Evolutionary conservation across 2,888 invertebrate species (phyloP).

Genomic region (Pachliopta kotzebuea): DNA sequence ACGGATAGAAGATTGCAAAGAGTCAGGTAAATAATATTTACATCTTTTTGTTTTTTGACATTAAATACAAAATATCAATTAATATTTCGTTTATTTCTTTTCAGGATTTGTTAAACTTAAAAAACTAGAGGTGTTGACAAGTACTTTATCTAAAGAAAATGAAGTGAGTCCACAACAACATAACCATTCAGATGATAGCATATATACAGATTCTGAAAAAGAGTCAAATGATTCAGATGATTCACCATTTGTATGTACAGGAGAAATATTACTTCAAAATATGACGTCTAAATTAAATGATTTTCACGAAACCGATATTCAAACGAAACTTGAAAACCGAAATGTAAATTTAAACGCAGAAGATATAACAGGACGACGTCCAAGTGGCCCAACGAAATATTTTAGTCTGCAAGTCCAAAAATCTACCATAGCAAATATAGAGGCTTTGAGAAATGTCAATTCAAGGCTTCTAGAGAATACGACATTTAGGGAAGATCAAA

Average conservation of each 20-base stretch:
- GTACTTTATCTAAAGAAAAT: slow-evolving; percentile 56
- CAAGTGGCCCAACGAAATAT: slow-evolving; percentile 56
- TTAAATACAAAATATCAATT: not conserved
- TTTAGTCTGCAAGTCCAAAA: slow-evolving; percentile 48
- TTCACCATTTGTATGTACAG: slow-evolving; percentile 46
- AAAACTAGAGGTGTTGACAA: slow-evolving; percentile 74
- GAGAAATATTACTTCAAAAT: slow-evolving; percentile 50
- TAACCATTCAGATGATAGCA: slow-evolving; percentile 57
- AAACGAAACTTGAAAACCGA: slow-evolving; percentile 7
- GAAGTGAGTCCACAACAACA: slow-evolving; percentile 39
- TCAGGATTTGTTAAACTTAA: slow-evolving; percentile 81
- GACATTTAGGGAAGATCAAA: slow-evolving; percentile 37
- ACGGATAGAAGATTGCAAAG: slow-evolving; percentile 77
- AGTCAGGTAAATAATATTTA: slow-evolving; percentile 52
- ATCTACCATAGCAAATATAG: slow-evolving; percentile 51
- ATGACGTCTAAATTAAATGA: slow-evolving; percentile 47
- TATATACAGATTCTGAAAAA: slow-evolving; percentile 71
- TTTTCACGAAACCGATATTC: slow-evolving; percentile 27
- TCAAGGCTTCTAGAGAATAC: slow-evolving; percentile 38
- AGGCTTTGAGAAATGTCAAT: slow-evolving; percentile 39
- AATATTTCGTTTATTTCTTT: slow-evolving; percentile 34
- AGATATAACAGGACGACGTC: slow-evolving; percentile 46
- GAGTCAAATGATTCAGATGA: slow-evolving; percentile 68
- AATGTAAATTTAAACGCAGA: slow-evolving; percentile 25
- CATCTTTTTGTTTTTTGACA: not conserved